Percentiles rank a stretch among this genome's conserved stretches.
Evolutionary conservation across 2,113 vertebrate genomes (phyloP).

Genomic region (Trematocara macrostoma): DNA sequence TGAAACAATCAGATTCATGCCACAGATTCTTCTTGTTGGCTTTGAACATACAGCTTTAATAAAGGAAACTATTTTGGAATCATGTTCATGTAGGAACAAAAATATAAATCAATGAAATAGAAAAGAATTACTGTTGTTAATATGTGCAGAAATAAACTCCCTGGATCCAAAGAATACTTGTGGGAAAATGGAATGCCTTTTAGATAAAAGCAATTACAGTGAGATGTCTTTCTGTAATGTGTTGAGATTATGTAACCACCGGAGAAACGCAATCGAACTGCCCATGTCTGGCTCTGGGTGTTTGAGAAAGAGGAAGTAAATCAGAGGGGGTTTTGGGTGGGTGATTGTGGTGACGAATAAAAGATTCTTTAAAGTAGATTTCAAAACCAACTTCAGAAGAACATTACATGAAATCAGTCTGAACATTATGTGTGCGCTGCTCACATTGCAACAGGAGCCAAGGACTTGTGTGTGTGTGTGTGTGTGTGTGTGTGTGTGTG

Average conservation of each 20-base stretch:
- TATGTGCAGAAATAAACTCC: background rate
- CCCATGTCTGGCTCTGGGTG: background rate
- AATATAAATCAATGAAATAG: background rate
- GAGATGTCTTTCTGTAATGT: background rate
- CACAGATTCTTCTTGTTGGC: background rate
- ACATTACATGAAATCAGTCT: background rate
- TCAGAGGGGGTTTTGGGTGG: background rate
- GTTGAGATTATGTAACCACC: conserved; percentile 5
- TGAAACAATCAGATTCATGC: background rate
- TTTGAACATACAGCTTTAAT: background rate
- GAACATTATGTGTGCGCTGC: background rate
- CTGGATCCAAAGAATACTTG: background rate
- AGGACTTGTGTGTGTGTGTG: background rate
- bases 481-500: background rate
- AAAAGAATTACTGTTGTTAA: background rate
- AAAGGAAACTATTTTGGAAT: background rate
- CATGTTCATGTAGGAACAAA: background rate
- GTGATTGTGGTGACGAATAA: background rate
- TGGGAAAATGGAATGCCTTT: background rate
- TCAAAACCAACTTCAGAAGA: background rate
- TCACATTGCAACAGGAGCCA: conserved; percentile 3
- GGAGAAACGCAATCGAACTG: background rate
- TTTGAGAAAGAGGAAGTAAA: background rate
- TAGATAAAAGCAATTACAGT: background rate
- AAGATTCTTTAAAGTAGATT: conserved; percentile 2